Percentiles rank a stretch among this genome's conserved stretches.
Conservation (phyloP, 2,113 vertebrate genomes). For the Phoenicopterus ruber region DNA sequence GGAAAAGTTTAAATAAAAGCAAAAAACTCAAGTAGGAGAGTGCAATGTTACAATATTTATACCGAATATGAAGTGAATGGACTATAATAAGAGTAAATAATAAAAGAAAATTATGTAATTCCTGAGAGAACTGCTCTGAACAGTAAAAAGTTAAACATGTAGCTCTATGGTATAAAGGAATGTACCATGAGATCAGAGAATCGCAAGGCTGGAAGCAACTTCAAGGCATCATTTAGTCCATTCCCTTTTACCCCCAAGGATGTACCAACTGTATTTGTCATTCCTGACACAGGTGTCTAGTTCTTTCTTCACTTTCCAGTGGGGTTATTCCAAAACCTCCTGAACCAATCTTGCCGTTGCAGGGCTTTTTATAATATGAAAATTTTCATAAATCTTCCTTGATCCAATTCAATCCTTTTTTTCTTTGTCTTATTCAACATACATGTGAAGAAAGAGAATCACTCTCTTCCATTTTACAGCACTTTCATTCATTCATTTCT, state of each 20-base stretch:
- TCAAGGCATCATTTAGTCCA: background rate
- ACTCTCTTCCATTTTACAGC: background rate
- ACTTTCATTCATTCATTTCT: background rate
- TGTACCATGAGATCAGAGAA: background rate
- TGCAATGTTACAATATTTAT: background rate
- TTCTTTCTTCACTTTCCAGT: background rate
- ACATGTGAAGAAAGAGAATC: background rate
- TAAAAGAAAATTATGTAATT: background rate
- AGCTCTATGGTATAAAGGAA: background rate
- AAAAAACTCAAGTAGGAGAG: background rate
- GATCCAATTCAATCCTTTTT: background rate
- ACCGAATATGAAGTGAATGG: background rate
- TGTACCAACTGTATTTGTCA: background rate
- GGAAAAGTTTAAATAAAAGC: background rate
- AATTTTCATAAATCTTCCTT: background rate
- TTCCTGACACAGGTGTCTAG: background rate
- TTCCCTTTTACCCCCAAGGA: background rate
- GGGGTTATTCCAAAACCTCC: background rate
- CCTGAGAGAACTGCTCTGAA: background rate
- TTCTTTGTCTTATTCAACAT: background rate
- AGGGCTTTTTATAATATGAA: background rate
- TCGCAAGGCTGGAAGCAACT: background rate
- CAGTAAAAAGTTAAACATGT: background rate
- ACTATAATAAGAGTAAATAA: constrained; percentile 14
- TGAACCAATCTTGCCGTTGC: background rate